Base-by-base conservation (phyloP, 2,888 invertebrate genomes). In the Actias luna region DNA sequence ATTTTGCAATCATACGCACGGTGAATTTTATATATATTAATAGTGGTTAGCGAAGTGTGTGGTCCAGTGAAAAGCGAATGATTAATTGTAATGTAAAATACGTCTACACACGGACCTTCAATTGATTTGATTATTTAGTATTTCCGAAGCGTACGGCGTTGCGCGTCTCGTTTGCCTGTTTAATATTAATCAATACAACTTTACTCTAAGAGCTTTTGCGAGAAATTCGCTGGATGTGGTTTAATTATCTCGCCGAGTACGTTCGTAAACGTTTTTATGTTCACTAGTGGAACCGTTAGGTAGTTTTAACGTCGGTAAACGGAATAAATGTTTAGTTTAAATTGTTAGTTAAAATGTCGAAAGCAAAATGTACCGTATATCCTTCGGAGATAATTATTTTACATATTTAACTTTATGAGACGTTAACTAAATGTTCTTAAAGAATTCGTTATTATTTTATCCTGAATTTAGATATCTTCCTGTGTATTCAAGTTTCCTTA, bases 91-190 rank as follows among this genome's bases (percentile, higher is more conserved):
- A 3, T 29, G n/a, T 29, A n/a, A 55, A 29, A n/a, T 55, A 29
- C 29, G 5, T 14, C 29, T 55, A 55, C 14, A n/a, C 55, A 29
- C 16, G 27, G 55, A 29, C 4, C 22, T 16, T 55, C 29, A 29
- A 55, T 55, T 55, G 55, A 55, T 29, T 29, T 55, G 55, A 55
- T 55, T 55, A 18, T 14, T 55, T 55, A 29, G 55, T 55, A 55
- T 55, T 55, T 29, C 55, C 29, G 1, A 10, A 55, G 29, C 55
- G 55, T 55, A 55, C 5, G 29, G 55, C 7, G 55, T 16, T 29
- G 8, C 16, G 29, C 5, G 55, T 55, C 27, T 27, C 29, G 27
- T 29, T 14, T 29, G 27, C 55, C 8, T 55, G 55, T 55, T 55
- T 29, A 55, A 55, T 55, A 55, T 55, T 55, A 29, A 55, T 55